Evolutionary conservation across 2,113 vertebrate species (phyloP).

Genomic region (Entelurus aequoreus): DNA sequence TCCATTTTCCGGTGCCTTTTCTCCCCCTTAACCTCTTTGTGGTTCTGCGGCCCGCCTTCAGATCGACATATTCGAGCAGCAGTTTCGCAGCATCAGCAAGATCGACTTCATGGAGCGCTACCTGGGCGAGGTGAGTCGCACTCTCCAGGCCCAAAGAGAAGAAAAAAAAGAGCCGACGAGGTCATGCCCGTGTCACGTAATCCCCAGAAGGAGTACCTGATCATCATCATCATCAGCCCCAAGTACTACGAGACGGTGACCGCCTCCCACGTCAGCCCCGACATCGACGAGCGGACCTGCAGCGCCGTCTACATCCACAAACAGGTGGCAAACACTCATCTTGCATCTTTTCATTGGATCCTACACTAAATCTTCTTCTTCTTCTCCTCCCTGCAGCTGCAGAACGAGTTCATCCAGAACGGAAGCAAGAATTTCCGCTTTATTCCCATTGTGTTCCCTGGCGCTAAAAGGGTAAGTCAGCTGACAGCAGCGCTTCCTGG

Average conservation of each 20-base stretch:
- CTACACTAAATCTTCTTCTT: neutral
- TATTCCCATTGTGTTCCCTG: conserved; percentile 76
- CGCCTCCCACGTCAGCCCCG: conserved; percentile 41
- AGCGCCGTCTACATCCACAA: conserved; percentile 79
- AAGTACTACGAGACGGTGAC: conserved; percentile 76
- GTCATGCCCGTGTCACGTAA: too few relatives aligned
- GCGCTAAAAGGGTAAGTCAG: conserved; percentile 66
- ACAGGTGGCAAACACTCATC: conserved; percentile 33
- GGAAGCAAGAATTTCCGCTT: conserved; percentile 80
- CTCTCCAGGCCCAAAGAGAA: neutral
- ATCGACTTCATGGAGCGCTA: conserved; percentile 81
- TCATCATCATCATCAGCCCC: conserved; percentile 80
- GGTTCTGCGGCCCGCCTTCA: conserved; percentile 27
- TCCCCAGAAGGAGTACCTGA: conserved; percentile 75
- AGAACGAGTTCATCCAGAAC: conserved; percentile 79
- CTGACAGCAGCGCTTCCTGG: too few relatives aligned
- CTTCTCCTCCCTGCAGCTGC: conserved; percentile 55
- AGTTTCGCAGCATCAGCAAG: conserved; percentile 77
- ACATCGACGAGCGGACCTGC: conserved; percentile 72
- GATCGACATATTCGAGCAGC: conserved; percentile 79
- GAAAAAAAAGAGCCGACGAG: neutral
- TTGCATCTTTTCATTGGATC: neutral
- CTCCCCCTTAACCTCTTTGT: too few relatives aligned
- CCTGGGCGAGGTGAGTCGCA: conserved; percentile 67
- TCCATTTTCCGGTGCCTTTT: too few relatives aligned